A percentile compares a stretch with the other conserved stretches of the same genome.
Evolutionary conservation across 1,140 invertebrate genomes (phyloP).

Genomic region (Pseudobourletiella spinata): DNA sequence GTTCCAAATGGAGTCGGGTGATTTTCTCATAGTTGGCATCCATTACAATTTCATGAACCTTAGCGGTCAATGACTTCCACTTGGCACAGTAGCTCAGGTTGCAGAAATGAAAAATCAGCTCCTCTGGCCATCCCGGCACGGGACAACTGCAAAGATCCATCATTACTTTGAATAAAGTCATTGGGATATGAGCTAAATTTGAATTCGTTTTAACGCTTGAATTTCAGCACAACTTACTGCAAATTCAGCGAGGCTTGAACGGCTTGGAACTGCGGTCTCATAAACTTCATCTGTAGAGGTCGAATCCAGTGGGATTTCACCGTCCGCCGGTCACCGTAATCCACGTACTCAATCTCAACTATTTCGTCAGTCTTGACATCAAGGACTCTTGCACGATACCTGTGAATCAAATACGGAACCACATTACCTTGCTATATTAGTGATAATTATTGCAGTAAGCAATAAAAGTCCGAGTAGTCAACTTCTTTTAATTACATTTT

Average conservation of each 20-base stretch:
- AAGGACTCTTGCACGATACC: constrained; percentile 27
- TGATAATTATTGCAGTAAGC: too few relatives aligned
- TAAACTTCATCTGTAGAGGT: constrained; percentile 17
- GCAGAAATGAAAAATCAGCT: constrained; percentile 19
- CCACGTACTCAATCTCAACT: constrained; percentile 24
- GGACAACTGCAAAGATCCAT: constrained; percentile 13
- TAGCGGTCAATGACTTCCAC: constrained; percentile 23
- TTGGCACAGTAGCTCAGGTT: constrained; percentile 24
- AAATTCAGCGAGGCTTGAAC: constrained; percentile 28
- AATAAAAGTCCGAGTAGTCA: too few relatives aligned
- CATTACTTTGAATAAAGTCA: not conserved
- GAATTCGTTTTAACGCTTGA: not conserved
- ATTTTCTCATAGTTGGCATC: constrained; percentile 6
- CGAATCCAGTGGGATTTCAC: not conserved
- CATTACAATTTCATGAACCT: constrained; percentile 15
- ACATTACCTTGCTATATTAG: too few relatives aligned
- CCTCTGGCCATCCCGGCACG: constrained; percentile 19
- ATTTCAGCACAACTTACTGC: constrained; percentile 9
- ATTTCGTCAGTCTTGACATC: constrained; percentile 6
- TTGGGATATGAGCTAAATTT: too few relatives aligned
- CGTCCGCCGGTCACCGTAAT: constrained; percentile 21
- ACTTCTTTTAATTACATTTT: too few relatives aligned
- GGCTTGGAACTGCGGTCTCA: constrained; percentile 25
- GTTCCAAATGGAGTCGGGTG: constrained; percentile 20
- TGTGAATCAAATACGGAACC: not conserved